A percentile compares a stretch with the other conserved stretches of the same genome.
These are phyloP conservation scores for Coluber constrictor DNA, from an alignment of 2,797 vertebrate species.

Conservation along the genomic window DNA sequence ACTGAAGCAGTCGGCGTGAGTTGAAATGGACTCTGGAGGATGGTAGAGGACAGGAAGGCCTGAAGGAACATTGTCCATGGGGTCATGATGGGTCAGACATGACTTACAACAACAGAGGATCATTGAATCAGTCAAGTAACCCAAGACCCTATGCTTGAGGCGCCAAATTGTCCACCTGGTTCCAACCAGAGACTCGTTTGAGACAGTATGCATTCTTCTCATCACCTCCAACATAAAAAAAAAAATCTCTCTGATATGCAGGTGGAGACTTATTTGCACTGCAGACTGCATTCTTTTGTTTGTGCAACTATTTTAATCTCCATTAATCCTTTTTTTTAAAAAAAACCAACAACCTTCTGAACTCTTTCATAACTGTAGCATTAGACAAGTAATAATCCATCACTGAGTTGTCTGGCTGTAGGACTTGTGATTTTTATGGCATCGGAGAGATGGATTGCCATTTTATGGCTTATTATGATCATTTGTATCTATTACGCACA, in stretches of 20 bases:
- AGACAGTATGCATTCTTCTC: background rate
- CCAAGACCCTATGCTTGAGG: rapidly evolving
- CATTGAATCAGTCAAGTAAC: background rate
- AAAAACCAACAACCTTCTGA: slow-evolving; percentile 28
- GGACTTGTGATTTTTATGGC: slow-evolving; percentile 49
- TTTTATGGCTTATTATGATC: slow-evolving; percentile 43
- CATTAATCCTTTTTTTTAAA: slow-evolving; percentile 3
- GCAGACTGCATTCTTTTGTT: background rate
- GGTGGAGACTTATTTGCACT: background rate
- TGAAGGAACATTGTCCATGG: too few relatives aligned
- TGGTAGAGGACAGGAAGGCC: too few relatives aligned
- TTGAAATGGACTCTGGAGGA: too few relatives aligned
- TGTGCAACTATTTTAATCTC: slow-evolving; percentile 34
- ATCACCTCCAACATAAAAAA: background rate
- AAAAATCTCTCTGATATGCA: background rate
- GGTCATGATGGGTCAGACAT: too few relatives aligned
- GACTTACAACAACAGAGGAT: background rate
- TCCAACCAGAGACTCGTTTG: background rate
- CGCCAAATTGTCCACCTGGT: background rate
- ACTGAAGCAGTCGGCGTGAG: too few relatives aligned
- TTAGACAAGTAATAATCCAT: slow-evolving; percentile 39
- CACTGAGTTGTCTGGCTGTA: slow-evolving; percentile 25
- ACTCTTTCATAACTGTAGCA: slow-evolving; percentile 22
- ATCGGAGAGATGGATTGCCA: slow-evolving; percentile 45
- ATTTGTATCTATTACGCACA: slow-evolving; percentile 19